Evolutionary conservation across 2,797 vertebrate species (phyloP).

Genomic region (Bryconaethiops microstoma): DNA sequence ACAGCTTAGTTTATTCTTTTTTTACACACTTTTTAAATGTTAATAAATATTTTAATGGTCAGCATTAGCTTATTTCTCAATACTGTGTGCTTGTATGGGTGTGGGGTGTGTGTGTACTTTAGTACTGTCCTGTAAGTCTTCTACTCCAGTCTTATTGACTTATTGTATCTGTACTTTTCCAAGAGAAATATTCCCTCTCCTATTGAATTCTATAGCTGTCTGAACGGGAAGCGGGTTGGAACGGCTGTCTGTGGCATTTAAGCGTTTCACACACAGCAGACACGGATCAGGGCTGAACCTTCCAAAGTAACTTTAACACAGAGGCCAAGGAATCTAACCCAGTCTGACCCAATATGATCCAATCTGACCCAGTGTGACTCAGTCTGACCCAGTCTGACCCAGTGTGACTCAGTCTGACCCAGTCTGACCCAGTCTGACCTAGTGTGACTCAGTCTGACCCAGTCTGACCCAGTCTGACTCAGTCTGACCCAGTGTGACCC

Average conservation of each 20-base stretch:
- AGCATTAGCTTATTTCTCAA: conserved; percentile 53
- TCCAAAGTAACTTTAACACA: conserved; percentile 52
- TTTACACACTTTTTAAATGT: conserved; percentile 61
- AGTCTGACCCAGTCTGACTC: no score
- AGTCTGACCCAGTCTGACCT: no score
- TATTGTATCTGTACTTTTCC: no score
- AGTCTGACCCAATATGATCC: no score
- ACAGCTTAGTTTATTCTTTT: conserved; percentile 67
- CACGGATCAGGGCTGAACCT: background rate
- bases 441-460: no score
- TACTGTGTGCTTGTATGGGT: conserved; percentile 7
- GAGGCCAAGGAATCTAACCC: conserved; percentile 83
- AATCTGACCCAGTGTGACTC: no score
- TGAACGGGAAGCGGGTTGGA: background rate
- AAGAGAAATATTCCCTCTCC: no score
- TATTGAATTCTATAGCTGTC: no score
- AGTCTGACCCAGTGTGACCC: conserved; percentile 72
- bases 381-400: no score
- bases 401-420: conserved; percentile 72
- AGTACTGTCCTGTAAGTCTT: no score
- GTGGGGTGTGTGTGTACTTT: conserved; percentile 21
- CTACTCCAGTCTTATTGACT: no score
- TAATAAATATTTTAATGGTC: conserved; percentile 84
- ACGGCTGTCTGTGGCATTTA: background rate
- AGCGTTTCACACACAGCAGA: background rate